phyloP scores from a whole-genome alignment of 2,888 invertebrate genomes.

The Thysanoteuthis rhombus region DNA sequence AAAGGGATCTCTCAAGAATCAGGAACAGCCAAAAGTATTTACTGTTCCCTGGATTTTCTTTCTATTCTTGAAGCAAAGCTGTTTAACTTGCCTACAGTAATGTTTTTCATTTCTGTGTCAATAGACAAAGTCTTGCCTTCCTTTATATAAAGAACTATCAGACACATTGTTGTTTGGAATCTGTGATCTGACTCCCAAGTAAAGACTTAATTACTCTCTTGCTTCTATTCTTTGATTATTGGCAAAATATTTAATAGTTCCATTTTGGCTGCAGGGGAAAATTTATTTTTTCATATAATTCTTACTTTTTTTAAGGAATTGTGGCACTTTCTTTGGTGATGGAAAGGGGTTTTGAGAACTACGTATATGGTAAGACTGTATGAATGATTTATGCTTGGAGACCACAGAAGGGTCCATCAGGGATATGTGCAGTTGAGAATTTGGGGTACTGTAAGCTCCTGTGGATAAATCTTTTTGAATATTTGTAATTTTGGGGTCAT shows the following conservation, averaged over 20 bases:
- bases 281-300: background rate
- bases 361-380: too few species aligned
- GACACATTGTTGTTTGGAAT: background rate
- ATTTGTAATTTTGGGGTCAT: too few species aligned
- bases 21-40: background rate
- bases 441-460: too few species aligned
- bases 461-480: too few species aligned
- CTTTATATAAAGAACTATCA: background rate
- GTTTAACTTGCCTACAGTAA: background rate
- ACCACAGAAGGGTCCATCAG: too few species aligned
- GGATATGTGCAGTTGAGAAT: too few species aligned
- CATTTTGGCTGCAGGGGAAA: background rate
- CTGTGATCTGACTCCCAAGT: background rate
- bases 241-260: background rate
- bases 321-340: too few species aligned
- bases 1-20: background rate
- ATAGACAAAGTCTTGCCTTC: background rate
- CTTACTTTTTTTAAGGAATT: background rate
- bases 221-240: background rate
- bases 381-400: too few species aligned
- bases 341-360: too few species aligned
- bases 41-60: background rate
- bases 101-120: background rate
- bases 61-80: background rate
- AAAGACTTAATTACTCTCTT: background rate